phyloP scores from a whole-genome alignment of 2,797 vertebrate species.

The Coracias cyanogaster region DNA sequence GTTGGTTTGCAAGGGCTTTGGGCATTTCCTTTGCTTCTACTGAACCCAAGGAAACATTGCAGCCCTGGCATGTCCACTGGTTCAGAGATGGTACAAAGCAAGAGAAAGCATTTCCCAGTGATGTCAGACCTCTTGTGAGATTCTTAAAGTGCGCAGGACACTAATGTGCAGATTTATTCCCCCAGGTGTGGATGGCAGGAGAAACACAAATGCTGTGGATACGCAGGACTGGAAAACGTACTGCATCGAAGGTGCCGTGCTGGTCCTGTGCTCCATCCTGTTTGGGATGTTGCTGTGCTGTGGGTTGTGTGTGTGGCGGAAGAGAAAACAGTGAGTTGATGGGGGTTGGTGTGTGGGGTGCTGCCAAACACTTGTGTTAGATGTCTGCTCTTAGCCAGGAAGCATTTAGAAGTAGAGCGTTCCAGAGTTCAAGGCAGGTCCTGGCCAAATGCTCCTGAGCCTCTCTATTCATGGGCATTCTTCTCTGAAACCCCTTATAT shows the following conservation, averaged over 20 bases:
- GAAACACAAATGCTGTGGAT: neutral
- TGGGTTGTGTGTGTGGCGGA: neutral
- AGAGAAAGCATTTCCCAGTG: neutral
- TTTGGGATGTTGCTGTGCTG: neutral
- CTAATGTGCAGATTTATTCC: rapidly evolving
- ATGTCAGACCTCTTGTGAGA: neutral
- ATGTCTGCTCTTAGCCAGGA: too few relatives aligned
- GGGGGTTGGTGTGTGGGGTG: too few relatives aligned
- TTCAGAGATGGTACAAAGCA: neutral
- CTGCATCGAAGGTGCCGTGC: neutral
- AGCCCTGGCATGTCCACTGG: neutral
- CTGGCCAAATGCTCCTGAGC: neutral
- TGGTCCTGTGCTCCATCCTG: neutral
- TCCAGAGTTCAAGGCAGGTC: neutral
- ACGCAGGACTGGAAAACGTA: neutral
- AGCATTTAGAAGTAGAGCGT: neutral
- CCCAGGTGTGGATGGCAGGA: neutral
- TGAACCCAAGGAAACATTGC: neutral
- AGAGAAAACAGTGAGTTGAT: neutral
- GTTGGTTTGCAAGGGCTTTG: neutral
- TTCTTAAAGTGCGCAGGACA: neutral
- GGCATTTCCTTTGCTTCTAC: neutral
- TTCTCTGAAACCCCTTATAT: neutral
- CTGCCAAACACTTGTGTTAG: neutral
- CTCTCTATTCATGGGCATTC: neutral